Conservation (phyloP, 2,113 vertebrate species). For the Poecilia latipinna region DNA sequence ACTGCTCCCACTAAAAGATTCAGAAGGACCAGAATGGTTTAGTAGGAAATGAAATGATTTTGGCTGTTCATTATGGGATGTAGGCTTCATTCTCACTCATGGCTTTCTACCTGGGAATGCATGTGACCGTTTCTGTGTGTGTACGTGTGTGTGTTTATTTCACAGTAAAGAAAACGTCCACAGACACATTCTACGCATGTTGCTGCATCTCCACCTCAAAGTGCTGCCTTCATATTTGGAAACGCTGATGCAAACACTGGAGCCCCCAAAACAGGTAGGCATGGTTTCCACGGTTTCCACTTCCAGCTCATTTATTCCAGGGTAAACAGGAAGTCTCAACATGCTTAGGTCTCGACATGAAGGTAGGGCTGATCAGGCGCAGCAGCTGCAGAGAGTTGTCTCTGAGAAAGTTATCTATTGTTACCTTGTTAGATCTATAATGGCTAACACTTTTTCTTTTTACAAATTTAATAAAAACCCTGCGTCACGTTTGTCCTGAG, state of each 20-base stretch:
- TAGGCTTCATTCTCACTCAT: not conserved
- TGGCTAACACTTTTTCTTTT: too few species aligned
- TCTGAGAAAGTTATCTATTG: too few species aligned
- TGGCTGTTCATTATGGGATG: too few species aligned
- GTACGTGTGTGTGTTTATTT: constrained; percentile 10
- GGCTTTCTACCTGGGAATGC: not conserved
- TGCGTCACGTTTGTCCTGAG: too few species aligned
- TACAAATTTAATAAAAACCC: too few species aligned
- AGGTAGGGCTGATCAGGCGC: too few species aligned
- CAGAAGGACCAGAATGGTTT: too few species aligned
- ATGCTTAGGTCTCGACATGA: too few species aligned
- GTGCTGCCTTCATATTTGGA: constrained; percentile 86
- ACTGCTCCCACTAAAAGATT: too few species aligned
- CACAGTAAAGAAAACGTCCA: constrained; percentile 96
- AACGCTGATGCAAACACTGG: constrained; percentile 89
- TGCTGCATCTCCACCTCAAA: constrained; percentile 93
- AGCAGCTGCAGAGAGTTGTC: too few species aligned
- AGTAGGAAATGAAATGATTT: too few species aligned
- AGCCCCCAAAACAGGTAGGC: constrained; percentile 92
- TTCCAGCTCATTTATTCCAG: not conserved
- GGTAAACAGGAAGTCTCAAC: not conserved
- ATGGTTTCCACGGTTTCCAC: not conserved
- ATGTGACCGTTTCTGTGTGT: not conserved
- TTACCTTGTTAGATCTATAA: too few species aligned
- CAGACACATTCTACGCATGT: constrained; percentile 87